A percentile compares a stretch with the other conserved stretches of the same genome.
Evolutionary conservation across 2,797 vertebrate genomes (phyloP).

Genomic region (Chaetophractus vellerosus): DNA sequence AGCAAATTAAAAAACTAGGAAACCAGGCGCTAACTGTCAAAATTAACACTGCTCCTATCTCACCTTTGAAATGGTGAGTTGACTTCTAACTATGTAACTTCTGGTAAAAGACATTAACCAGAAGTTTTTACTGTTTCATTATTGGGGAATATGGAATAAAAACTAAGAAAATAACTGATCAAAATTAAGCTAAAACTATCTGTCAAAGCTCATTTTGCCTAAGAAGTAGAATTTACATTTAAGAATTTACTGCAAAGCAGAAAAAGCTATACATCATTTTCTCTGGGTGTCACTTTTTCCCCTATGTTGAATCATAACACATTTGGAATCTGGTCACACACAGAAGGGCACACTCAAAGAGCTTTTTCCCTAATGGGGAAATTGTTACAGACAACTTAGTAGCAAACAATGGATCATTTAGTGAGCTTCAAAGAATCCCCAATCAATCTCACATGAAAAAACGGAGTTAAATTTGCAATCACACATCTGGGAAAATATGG

Average conservation of each 20-base stretch:
- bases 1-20: not conserved
- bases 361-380: conserved; percentile 87
- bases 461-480: conserved; percentile 67
- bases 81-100: not conserved
- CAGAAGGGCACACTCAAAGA: conserved; percentile 75
- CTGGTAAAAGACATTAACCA: not conserved
- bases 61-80: not conserved
- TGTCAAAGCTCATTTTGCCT: conserved; percentile 31
- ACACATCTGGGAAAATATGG: conserved; percentile 70
- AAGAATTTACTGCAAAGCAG: conserved; percentile 7
- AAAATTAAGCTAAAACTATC: conserved; percentile 12
- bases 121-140: not conserved
- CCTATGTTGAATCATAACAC: not conserved
- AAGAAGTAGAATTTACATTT: conserved; percentile 50
- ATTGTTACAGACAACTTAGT: conserved; percentile 87
- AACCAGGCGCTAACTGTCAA: not conserved
- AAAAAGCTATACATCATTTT: conserved; percentile 43
- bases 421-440: conserved; percentile 88
- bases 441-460: conserved; percentile 88
- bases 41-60: not conserved
- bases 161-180: conserved; percentile 46
- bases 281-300: conserved; percentile 25
- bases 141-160: not conserved
- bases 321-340: conserved; percentile 72
- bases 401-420: conserved; percentile 89